phyloP scores from a whole-genome alignment of 2,797 vertebrate genomes.

The Muscicapa striata region DNA sequence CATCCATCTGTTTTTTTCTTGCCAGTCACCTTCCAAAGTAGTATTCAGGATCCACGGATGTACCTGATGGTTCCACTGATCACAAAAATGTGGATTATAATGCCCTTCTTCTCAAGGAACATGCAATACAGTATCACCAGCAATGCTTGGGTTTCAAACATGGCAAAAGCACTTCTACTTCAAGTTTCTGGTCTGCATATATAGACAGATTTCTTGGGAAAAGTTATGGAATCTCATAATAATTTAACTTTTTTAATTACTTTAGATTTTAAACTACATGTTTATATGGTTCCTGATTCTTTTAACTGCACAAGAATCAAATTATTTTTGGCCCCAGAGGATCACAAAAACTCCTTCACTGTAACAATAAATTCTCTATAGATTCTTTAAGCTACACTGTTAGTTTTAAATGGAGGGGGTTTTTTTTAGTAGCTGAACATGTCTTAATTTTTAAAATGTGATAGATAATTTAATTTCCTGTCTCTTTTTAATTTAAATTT shows the following conservation, averaged over 20 bases:
- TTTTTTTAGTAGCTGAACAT: neutral
- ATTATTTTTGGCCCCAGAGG: neutral
- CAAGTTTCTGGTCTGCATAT: neutral
- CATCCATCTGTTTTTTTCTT: neutral
- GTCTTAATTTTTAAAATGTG: slow-evolving; percentile 1
- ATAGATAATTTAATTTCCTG: slow-evolving; percentile 59
- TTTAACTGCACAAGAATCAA: neutral
- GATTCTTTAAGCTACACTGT: neutral
- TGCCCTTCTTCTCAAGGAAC: neutral
- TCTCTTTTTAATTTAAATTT: slow-evolving; percentile 67
- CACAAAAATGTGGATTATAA: neutral
- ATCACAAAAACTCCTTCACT: neutral
- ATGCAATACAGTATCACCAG: neutral
- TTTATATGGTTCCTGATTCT: neutral
- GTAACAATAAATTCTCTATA: neutral
- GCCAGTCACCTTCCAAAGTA: neutral
- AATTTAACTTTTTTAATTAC: neutral
- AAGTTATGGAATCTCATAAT: neutral
- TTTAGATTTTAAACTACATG: neutral
- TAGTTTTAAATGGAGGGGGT: neutral
- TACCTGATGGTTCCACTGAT: neutral
- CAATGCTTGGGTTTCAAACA: neutral
- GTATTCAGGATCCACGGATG: neutral
- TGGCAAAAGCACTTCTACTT: neutral
- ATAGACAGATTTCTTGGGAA: neutral